Percentiles rank a stretch among this genome's conserved stretches.
These are phyloP conservation scores for Pachyseris speciosa DNA, from an alignment of 64 coral and sea anemone genomes.

Conservation along the genomic window DNA sequence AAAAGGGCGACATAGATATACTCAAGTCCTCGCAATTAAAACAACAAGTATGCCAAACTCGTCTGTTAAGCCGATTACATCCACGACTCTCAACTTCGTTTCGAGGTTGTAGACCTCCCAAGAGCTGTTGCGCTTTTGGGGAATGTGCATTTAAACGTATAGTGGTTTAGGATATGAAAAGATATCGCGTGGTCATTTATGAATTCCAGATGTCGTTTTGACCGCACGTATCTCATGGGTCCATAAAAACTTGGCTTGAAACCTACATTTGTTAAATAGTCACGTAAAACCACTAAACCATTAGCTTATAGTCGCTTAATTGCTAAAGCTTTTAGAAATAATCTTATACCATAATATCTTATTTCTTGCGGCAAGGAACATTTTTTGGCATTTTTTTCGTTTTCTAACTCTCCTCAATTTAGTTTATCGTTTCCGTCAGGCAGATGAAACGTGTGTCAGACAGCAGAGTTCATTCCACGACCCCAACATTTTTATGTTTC, in stretches of 20 bases:
- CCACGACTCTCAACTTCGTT: neutral
- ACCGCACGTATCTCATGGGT: neutral
- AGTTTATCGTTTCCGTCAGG: neutral
- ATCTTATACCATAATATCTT: neutral
- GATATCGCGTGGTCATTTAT: neutral
- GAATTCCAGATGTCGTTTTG: neutral
- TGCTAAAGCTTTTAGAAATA: neutral
- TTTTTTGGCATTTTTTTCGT: neutral
- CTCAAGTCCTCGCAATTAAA: neutral
- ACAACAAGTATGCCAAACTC: neutral
- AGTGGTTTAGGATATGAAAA: neutral
- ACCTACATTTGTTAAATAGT: neutral
- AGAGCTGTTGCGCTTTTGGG: neutral
- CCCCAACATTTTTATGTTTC: neutral
- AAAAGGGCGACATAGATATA: too few relatives aligned
- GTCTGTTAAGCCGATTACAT: neutral
- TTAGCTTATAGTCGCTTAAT: neutral
- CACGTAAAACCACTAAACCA: neutral
- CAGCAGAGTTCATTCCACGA: neutral
- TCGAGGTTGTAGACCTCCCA: neutral
- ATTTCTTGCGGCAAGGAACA: too few relatives aligned
- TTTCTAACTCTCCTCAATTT: neutral
- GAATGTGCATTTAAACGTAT: neutral
- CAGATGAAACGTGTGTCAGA: neutral
- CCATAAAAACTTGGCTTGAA: neutral